Evolutionary conservation across 2,797 vertebrate genomes (phyloP).

Genomic region (Lycodopsis pacificus): DNA sequence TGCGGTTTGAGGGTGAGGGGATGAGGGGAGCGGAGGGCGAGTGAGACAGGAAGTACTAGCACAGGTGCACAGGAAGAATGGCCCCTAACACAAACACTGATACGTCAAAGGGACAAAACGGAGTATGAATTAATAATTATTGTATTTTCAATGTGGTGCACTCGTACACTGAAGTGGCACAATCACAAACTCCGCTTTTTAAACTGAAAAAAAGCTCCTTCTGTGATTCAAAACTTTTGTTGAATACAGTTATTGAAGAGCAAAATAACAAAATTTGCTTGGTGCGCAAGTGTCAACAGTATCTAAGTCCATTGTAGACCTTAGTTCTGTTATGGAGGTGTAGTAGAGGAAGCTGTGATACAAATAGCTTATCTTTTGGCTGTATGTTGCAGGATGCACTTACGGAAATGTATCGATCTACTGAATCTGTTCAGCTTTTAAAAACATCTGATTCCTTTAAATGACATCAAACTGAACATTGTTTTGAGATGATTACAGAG

Average conservation of each 20-base stretch:
- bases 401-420: conserved; percentile 1
- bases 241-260: neutral
- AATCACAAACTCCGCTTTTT: neutral
- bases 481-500: neutral
- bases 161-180: conserved; percentile 3
- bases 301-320: neutral
- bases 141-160: conserved; percentile 28
- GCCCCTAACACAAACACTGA: conserved; percentile 75
- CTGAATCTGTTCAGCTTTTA: conserved; percentile 16
- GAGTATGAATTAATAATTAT: conserved; percentile 52
- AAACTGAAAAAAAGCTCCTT: neutral
- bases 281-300: neutral
- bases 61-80: conserved; percentile 89
- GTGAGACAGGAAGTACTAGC: conserved; percentile 84
- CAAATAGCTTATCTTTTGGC: conserved; percentile 40
- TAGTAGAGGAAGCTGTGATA: conserved; percentile 43
- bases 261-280: neutral
- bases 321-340: conserved; percentile 6
- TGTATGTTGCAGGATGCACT: conserved; percentile 13
- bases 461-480: neutral
- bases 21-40: conserved; percentile 69
- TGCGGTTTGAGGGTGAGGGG: conserved; percentile 81
- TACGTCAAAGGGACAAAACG: conserved; percentile 36
- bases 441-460: conserved; percentile 6
- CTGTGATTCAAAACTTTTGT: neutral